These are phyloP conservation scores for Castor canadensis DNA, from an alignment of 2,113 vertebrate species.

Conservation along the genomic window DNA sequence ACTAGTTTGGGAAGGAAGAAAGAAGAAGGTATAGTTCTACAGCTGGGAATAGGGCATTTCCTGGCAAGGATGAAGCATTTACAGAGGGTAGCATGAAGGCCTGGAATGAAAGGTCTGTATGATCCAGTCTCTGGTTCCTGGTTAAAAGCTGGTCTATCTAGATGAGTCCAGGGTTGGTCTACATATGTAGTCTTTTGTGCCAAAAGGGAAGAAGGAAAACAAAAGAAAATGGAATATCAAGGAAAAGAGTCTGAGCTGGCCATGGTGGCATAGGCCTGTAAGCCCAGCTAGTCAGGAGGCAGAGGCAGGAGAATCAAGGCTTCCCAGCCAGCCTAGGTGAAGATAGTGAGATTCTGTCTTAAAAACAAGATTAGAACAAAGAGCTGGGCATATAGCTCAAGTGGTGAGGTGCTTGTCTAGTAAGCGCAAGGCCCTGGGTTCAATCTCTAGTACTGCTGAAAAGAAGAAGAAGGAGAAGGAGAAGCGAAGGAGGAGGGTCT, in stretches of 20 bases:
- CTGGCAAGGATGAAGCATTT: not conserved
- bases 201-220: slow-evolving; percentile 10
- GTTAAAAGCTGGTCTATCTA: not conserved
- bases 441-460: too few relatives aligned
- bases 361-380: too few relatives aligned
- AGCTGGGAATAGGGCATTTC: not conserved
- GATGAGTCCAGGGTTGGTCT: not conserved
- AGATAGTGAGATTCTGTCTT: too few relatives aligned
- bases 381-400: too few relatives aligned
- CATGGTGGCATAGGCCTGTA: too few relatives aligned
- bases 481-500: too few relatives aligned
- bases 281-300: too few relatives aligned
- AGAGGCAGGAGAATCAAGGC: too few relatives aligned
- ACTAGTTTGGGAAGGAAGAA: not conserved
- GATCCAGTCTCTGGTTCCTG: not conserved
- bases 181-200: not conserved
- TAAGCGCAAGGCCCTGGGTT: too few relatives aligned
- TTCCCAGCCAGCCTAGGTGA: too few relatives aligned
- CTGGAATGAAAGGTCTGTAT: not conserved
- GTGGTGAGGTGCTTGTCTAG: too few relatives aligned
- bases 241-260: not conserved
- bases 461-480: too few relatives aligned
- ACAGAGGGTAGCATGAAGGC: not conserved
- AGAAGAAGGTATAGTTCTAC: not conserved
- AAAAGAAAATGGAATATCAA: not conserved